These are phyloP conservation scores for Poeciliopsis gracilis DNA, from an alignment of 2,797 vertebrate genomes.

Conservation along the genomic window DNA sequence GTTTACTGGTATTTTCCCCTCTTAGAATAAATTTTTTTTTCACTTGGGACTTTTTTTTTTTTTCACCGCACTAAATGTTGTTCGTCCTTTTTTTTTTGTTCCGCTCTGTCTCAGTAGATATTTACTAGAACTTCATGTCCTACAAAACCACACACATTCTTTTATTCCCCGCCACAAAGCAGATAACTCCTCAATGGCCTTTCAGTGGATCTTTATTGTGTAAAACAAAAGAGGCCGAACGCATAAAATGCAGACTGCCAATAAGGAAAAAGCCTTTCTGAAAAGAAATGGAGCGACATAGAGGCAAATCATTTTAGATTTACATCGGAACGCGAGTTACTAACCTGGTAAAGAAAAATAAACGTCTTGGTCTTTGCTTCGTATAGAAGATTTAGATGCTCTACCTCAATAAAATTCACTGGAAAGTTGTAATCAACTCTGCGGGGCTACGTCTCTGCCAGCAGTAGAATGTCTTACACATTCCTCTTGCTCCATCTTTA, in stretches of 20 bases:
- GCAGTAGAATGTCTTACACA: too few relatives aligned
- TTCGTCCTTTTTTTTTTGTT: constrained; percentile 15
- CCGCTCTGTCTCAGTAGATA: constrained; percentile 11
- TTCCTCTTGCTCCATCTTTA: too few relatives aligned
- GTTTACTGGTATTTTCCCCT: constrained; percentile 64
- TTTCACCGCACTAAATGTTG: constrained; percentile 20
- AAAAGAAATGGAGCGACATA: constrained; percentile 10
- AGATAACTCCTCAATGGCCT: background rate
- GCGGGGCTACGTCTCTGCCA: too few relatives aligned
- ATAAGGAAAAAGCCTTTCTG: constrained; percentile 17
- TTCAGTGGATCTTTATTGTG: constrained; percentile 13
- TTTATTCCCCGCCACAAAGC: constrained; percentile 11
- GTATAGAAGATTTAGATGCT: too few relatives aligned
- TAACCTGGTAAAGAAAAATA: too few relatives aligned
- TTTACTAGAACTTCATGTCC: constrained; percentile 3
- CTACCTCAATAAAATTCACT: too few relatives aligned
- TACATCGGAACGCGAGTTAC: constrained; percentile 1
- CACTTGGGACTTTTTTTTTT: constrained; percentile 47
- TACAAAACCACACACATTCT: constrained; percentile 20
- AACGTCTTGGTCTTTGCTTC: too few relatives aligned
- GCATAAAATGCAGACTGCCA: constrained; percentile 5
- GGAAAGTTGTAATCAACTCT: too few relatives aligned
- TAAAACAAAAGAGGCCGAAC: constrained; percentile 9
- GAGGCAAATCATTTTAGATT: constrained; percentile 20
- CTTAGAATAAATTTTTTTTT: constrained; percentile 64